phyloP scores from a whole-genome alignment of 2,888 invertebrate species.

The Caenorhabditis sulstoni region DNA sequence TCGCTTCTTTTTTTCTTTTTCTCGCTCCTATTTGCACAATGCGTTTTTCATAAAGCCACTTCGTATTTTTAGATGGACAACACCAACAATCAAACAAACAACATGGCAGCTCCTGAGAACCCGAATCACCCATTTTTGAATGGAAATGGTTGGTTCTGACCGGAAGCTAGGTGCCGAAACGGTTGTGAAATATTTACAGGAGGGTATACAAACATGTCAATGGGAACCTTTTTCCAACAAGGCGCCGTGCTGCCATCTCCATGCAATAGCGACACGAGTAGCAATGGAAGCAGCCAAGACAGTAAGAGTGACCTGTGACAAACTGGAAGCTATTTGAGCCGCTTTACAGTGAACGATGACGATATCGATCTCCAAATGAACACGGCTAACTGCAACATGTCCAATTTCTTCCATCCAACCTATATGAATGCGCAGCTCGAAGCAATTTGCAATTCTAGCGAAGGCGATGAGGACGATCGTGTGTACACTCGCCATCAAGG shows the following conservation, averaged over 20 bases:
- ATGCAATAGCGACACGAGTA: constrained; percentile 69
- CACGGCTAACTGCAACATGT: constrained; percentile 39
- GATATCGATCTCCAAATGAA: constrained; percentile 63
- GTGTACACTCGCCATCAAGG: constrained; percentile 68
- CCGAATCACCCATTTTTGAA: constrained; percentile 56
- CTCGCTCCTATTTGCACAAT: constrained; percentile 40
- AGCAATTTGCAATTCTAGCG: constrained; percentile 47
- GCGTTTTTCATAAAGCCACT: constrained; percentile 44
- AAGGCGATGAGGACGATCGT: constrained; percentile 60
- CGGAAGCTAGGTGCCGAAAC: constrained; percentile 26
- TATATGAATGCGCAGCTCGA: constrained; percentile 50
- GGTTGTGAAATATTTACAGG: constrained; percentile 42
- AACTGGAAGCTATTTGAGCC: too few relatives aligned
- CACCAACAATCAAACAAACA: constrained; percentile 64
- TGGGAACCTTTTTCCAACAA: constrained; percentile 53
- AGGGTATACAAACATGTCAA: constrained; percentile 57
- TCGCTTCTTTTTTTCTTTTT: constrained; percentile 13
- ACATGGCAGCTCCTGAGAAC: constrained; percentile 55
- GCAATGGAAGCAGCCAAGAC: constrained; percentile 67
- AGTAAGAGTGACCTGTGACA: too few relatives aligned
- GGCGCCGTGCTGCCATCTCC: constrained; percentile 63
- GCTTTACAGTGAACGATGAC: constrained; percentile 66
- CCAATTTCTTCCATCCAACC: constrained; percentile 47
- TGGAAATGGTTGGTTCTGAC: constrained; percentile 50
- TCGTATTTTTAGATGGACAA: constrained; percentile 60